Evolutionary conservation across 2,888 invertebrate species (phyloP).

Genomic region (Temnothorax ravouxi): DNA sequence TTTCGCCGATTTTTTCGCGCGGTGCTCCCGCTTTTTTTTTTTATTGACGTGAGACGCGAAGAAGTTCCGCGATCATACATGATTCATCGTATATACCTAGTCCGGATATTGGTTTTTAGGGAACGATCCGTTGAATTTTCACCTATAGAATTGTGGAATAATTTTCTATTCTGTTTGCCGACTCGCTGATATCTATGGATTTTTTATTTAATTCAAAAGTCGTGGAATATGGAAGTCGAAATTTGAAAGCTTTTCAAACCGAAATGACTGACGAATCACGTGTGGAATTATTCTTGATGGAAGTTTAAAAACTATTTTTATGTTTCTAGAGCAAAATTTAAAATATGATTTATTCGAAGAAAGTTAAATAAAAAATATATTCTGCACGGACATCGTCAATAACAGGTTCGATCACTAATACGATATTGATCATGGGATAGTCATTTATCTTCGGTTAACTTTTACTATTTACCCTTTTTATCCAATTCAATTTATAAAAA

Average conservation of each 20-base stretch:
- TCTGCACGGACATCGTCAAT: too few species aligned
- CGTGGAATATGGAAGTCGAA: background rate
- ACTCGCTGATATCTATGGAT: background rate
- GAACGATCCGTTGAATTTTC: background rate
- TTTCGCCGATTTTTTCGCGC: background rate
- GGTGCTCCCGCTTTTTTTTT: background rate
- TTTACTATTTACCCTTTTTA: background rate
- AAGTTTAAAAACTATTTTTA: background rate
- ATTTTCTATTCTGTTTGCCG: constrained; percentile 19
- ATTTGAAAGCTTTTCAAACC: background rate
- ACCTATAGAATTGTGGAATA: background rate
- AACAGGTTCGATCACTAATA: background rate
- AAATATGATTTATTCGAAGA: background rate
- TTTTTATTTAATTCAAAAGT: background rate
- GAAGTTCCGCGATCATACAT: constrained; percentile 10
- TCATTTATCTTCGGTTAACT: background rate
- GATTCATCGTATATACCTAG: constrained; percentile 25
- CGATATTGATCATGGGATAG: background rate
- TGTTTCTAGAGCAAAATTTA: background rate
- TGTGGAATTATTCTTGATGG: background rate
- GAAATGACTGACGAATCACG: background rate
- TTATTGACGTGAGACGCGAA: constrained; percentile 3
- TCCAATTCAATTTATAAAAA: constrained; percentile 1
- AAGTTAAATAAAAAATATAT: background rate
- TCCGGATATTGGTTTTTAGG: constrained; percentile 15